Evolutionary conservation across 2,888 invertebrate species (phyloP).

Genomic region (Melanostoma mellinum): DNA sequence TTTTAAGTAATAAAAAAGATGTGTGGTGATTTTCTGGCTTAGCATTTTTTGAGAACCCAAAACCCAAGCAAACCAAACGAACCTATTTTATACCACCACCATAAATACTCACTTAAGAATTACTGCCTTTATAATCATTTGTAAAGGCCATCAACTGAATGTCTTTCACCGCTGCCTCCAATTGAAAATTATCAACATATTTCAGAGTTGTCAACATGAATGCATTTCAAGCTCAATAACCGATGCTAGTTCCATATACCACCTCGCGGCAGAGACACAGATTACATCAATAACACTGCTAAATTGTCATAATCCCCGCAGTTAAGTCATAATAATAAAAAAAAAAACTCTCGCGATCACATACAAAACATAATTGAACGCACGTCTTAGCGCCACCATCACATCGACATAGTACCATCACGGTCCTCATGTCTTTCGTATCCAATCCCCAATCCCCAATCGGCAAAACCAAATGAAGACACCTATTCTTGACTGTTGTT

Average conservation of each 20-base stretch:
- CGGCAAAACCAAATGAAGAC: conserved; percentile 60
- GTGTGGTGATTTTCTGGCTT: too few relatives aligned
- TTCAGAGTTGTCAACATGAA: not conserved
- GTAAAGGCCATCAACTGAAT: too few relatives aligned
- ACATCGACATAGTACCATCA: conserved; percentile 36
- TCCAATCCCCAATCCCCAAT: conserved; percentile 1
- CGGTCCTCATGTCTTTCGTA: conserved; percentile 8
- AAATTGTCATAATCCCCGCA: conserved; percentile 48
- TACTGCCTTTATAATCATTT: too few relatives aligned
- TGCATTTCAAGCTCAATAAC: too few relatives aligned
- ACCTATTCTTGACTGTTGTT: conserved; percentile 54
- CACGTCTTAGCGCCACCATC: conserved; percentile 61
- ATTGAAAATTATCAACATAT: too few relatives aligned
- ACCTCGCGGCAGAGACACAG: conserved; percentile 10
- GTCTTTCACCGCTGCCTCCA: too few relatives aligned
- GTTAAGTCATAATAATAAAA: conserved; percentile 23
- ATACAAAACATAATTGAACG: conserved; percentile 24
- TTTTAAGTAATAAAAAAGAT: too few relatives aligned
- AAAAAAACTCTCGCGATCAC: conserved; percentile 25
- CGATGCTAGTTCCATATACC: not conserved
- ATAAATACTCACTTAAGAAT: too few relatives aligned
- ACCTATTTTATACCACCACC: too few relatives aligned
- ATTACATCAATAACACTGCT: conserved; percentile 54
- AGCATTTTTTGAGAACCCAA: too few relatives aligned
- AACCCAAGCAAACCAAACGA: too few relatives aligned